Evolutionary conservation across 2,888 invertebrate genomes (phyloP).

Genomic region (Thumatha senex): DNA sequence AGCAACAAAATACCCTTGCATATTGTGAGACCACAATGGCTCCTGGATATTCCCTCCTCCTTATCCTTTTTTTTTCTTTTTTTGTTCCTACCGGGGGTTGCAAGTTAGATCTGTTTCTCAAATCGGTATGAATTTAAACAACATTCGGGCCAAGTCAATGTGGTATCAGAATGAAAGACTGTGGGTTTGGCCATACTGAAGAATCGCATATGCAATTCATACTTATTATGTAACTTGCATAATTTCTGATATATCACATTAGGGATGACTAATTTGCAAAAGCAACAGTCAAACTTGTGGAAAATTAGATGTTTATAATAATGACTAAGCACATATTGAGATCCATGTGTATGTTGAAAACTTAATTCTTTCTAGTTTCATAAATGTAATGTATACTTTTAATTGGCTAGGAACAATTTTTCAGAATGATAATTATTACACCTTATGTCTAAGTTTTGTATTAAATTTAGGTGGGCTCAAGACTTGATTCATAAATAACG

Average conservation of each 20-base stretch:
- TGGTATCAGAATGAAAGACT: too few species aligned
- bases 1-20: too few species aligned
- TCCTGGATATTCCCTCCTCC: too few species aligned
- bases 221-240: slow-evolving; percentile 3
- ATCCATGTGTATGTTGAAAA: slow-evolving; percentile 59
- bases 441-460: slow-evolving; percentile 70
- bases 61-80: too few species aligned
- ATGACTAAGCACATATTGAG: slow-evolving; percentile 61
- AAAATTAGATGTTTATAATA: slow-evolving; percentile 31
- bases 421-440: slow-evolving; percentile 26
- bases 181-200: too few species aligned
- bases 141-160: too few species aligned
- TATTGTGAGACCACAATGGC: too few species aligned
- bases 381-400: slow-evolving; percentile 10
- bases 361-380: slow-evolving; percentile 33
- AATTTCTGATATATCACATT: slow-evolving; percentile 25
- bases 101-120: too few species aligned
- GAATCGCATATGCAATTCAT: background rate
- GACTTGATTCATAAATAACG: slow-evolving; percentile 83
- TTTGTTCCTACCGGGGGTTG: too few species aligned
- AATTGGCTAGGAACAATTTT: slow-evolving; percentile 34
- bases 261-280: slow-evolving; percentile 8
- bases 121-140: too few species aligned
- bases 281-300: slow-evolving; percentile 11
- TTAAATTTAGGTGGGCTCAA: slow-evolving; percentile 83